A percentile compares a stretch with the other conserved stretches of the same genome.
Conservation (phyloP, 2,113 vertebrate genomes). For the Progne subis region DNA sequence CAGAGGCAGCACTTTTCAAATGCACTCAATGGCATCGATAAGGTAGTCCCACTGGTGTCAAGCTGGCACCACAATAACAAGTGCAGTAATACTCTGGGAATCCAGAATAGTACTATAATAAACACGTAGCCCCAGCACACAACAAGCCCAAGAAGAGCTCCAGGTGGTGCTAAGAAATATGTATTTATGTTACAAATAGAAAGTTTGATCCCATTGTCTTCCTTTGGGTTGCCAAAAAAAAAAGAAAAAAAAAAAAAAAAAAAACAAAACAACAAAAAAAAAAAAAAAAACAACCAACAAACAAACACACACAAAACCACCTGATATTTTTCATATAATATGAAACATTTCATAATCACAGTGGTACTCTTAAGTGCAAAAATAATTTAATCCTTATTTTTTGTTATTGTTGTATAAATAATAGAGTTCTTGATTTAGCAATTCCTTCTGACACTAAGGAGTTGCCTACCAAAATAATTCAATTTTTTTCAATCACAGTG, state of each 20-base stretch:
- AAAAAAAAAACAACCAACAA: too few species aligned
- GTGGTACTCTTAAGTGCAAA: neutral
- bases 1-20: slow-evolving; percentile 3
- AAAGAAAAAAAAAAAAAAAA: neutral
- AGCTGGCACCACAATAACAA: neutral
- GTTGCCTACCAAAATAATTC: neutral
- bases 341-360: neutral
- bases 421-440: neutral
- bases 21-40: neutral
- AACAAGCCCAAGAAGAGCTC: neutral
- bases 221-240: neutral
- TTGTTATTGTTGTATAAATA: neutral
- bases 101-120: neutral
- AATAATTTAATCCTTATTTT: neutral
- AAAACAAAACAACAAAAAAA: too few species aligned
- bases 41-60: slow-evolving; percentile 20
- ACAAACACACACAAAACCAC: too few species aligned
- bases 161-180: neutral
- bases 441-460: neutral
- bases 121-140: neutral
- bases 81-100: slow-evolving; percentile 13
- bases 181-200: neutral
- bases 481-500: neutral
- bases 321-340: neutral
- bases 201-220: neutral